Evolutionary conservation across 64 coral and sea anemone genomes (phyloP), one percentile per base, ranked within the genome.

Genomic region (Montipora foliosa): DNA sequence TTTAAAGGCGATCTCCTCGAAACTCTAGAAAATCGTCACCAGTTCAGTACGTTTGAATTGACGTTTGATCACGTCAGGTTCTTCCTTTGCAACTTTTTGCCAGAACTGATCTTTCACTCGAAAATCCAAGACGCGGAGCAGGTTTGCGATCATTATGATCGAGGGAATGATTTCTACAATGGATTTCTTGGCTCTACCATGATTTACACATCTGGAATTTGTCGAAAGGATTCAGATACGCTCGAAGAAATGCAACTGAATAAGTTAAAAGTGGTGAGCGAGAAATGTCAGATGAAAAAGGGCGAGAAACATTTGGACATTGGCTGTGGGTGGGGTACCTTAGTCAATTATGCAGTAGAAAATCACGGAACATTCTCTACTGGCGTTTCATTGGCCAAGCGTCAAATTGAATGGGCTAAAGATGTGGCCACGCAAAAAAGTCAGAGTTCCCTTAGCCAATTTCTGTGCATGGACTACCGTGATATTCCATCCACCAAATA

Each of bases 261-360:
- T 76, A 99, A 99, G 58, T 89, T 99, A 8, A 78, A 76, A 10
- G 87, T 90, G 3, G 92, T 99, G 5, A 85, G 95, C 91, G 98
- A 99, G 16, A 99, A 99, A 45, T 93, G 96, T 47, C 95, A 94
- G 62, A 67, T 99, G 92, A 96, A 96, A 74, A 20, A 73, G 16
- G 92, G 89, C 10, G 98, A 99, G 15, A 71, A 87, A 9, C 89
- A 96, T 73, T 94, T 99, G 48, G 98, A 99, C 67, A 96, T 99
- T 48, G 98, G 98, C 44, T 99, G 98, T 90, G 98, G 98, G 20
- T 99, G 98, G 98, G 98, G 98, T 75, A 93, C 95, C 16, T 73
- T 99, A 11, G 95, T 99, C 74, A 99, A 99, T 86, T 99, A 94
- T 84, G 98, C 98, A 20, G 92, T 94, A 16, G 98, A 99, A 61